Evolutionary conservation across 2,797 vertebrate genomes (phyloP).

Genomic region (Setipinna tenuifilis): DNA sequence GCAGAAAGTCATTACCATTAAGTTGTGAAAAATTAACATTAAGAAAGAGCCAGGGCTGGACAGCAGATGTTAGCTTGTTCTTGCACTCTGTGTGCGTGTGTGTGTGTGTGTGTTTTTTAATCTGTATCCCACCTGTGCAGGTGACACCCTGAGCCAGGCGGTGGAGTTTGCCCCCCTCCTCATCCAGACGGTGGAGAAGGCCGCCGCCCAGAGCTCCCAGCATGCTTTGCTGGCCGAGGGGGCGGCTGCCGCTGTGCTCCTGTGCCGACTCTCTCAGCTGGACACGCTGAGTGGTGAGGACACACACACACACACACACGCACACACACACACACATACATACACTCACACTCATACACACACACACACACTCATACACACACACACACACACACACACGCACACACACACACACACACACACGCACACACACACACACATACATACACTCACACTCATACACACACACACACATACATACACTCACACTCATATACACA

Average conservation of each 20-base stretch:
- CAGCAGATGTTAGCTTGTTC: neutral
- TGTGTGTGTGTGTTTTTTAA: neutral
- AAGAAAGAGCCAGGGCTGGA: neutral
- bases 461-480: too few species aligned
- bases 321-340: neutral
- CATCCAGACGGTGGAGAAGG: slow-evolving; percentile 91
- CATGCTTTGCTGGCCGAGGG: slow-evolving; percentile 86
- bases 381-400: neutral
- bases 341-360: too few species aligned
- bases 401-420: neutral
- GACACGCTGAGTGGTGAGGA: slow-evolving; percentile 85
- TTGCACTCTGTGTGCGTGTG: neutral
- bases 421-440: neutral
- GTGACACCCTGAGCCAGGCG: slow-evolving; percentile 87
- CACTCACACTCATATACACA: too few species aligned
- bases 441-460: too few species aligned
- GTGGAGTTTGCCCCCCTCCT: slow-evolving; percentile 84
- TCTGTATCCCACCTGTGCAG: slow-evolving; percentile 67
- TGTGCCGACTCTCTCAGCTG: slow-evolving; percentile 84
- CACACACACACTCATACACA: too few species aligned
- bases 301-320: neutral
- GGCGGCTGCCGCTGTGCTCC: slow-evolving; percentile 86
- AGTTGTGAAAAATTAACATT: neutral
- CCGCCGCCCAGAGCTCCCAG: slow-evolving; percentile 89
- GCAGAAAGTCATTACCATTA: neutral